Conservation (phyloP, 2,113 vertebrate genomes). For the Prolemur simus region DNA sequence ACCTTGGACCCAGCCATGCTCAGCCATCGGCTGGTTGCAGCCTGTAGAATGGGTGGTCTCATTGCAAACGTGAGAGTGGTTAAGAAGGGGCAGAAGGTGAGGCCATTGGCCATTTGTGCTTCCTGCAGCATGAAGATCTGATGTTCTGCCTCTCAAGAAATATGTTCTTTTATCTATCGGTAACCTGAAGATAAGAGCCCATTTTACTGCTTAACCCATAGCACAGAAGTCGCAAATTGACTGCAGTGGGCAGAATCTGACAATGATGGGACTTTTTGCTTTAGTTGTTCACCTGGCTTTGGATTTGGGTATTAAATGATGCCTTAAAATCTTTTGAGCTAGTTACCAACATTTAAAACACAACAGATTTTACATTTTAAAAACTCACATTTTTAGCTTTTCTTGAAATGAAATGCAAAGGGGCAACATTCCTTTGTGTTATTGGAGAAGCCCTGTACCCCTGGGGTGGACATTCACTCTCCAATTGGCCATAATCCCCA, state of each 20-base stretch:
- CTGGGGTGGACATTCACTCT: background rate
- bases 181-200: background rate
- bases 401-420: background rate
- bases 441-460: background rate
- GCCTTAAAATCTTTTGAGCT: background rate
- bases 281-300: background rate
- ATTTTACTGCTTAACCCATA: background rate
- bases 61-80: rapidly evolving
- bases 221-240: background rate
- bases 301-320: background rate
- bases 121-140: background rate
- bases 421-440: too few relatives aligned
- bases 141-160: background rate
- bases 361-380: background rate
- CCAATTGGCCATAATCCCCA: background rate
- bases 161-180: background rate
- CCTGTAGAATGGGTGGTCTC: background rate
- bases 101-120: rapidly evolving
- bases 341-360: background rate
- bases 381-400: background rate
- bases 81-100: background rate
- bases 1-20: rapidly evolving
- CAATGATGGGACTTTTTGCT: background rate
- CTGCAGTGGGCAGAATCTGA: background rate
- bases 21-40: rapidly evolving